These are phyloP conservation scores for Halisarca cf. caerulea DNA, from an alignment of 37 sponge, comb jelly and placozoan genomes.

Conservation along the genomic window DNA sequence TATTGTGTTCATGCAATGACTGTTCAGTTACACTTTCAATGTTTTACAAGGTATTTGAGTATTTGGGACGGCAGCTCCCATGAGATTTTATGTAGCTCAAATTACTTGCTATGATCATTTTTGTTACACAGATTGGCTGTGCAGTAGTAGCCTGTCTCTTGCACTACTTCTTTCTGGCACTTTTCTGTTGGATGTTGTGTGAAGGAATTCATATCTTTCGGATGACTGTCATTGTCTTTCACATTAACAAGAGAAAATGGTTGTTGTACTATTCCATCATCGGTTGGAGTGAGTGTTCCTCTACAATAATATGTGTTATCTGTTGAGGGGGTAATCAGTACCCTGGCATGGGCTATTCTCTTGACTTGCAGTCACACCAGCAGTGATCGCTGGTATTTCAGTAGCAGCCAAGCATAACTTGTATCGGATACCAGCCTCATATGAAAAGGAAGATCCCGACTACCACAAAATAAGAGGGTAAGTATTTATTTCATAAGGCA, in stretches of 20 bases:
- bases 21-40: no score
- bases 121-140: neutral
- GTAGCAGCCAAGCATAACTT: neutral
- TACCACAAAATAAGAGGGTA: no score
- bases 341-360: no score
- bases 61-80: no score
- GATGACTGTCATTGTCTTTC: neutral
- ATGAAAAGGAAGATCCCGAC: neutral
- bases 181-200: constrained; percentile 14
- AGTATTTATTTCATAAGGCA: no score
- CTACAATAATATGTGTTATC: neutral
- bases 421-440: neutral
- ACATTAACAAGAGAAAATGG: neutral
- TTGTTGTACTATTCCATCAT: neutral
- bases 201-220: neutral
- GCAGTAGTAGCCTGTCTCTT: neutral
- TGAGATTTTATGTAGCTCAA: no score
- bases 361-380: neutral
- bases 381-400: neutral
- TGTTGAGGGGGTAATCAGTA: neutral
- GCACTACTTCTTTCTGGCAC: constrained; percentile 23
- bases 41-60: no score
- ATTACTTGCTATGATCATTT: no score
- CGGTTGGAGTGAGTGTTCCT: neutral
- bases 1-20: no score